Conservation (phyloP, 2,888 invertebrate species). For the Idaea dimidiata region DNA sequence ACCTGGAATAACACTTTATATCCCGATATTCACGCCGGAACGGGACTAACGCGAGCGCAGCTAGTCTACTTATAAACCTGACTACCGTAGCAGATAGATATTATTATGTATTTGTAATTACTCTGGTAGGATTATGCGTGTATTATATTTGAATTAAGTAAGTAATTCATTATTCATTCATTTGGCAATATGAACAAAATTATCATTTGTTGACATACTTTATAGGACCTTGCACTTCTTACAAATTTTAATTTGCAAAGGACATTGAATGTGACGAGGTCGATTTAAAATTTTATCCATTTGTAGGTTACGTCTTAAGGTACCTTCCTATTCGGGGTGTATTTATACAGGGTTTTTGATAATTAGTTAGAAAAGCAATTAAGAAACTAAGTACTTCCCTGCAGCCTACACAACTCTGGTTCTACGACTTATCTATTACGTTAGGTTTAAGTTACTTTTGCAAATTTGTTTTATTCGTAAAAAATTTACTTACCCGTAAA, state of each 20-base stretch:
- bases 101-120: background rate
- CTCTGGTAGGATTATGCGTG: background rate
- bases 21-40: too few species aligned
- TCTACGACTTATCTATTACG: too few species aligned
- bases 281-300: background rate
- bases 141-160: background rate
- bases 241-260: slow-evolving; percentile 15
- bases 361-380: too few species aligned
- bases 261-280: slow-evolving; percentile 17
- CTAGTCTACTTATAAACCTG: too few species aligned
- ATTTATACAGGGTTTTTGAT: background rate
- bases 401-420: too few species aligned
- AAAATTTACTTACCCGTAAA: too few species aligned
- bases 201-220: slow-evolving; percentile 13
- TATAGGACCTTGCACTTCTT: slow-evolving; percentile 18
- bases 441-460: too few species aligned
- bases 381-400: too few species aligned
- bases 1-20: too few species aligned
- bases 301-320: background rate
- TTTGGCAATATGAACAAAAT: slow-evolving; percentile 11
- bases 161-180: slow-evolving; percentile 1
- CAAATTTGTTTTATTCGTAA: too few species aligned
- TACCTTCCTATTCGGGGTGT: background rate
- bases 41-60: too few species aligned
- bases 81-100: background rate